A percentile compares a stretch with the other conserved stretches of the same genome.
Conservation (phyloP, 23 tunicate species). For the Trididemnum miniatum region DNA sequence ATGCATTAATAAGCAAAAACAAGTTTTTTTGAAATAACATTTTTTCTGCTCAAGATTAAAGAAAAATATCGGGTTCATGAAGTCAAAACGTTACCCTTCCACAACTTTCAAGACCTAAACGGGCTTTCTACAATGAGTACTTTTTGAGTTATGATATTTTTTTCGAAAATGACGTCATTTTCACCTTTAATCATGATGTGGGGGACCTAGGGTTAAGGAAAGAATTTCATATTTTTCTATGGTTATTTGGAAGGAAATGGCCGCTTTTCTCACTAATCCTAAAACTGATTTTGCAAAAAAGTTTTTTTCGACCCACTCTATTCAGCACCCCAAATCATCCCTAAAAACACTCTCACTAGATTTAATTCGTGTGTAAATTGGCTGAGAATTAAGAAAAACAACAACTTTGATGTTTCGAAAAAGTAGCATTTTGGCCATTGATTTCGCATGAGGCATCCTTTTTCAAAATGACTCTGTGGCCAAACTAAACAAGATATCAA, state of each 20-base stretch:
- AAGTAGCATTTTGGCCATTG: too few species aligned
- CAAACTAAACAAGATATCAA: too few species aligned
- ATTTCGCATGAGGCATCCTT: too few species aligned
- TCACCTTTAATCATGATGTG: conserved; percentile 3
- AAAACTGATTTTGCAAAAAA: not conserved
- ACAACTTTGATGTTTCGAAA: too few species aligned
- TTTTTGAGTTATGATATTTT: not conserved
- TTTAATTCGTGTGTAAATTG: too few species aligned
- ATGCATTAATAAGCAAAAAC: too few species aligned
- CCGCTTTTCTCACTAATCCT: not conserved
- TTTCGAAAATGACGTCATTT: conserved; percentile 16
- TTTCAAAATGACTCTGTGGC: too few species aligned
- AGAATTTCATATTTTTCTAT: not conserved
- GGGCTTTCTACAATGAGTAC: conserved; percentile 7
- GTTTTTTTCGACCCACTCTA: conserved; percentile 7
- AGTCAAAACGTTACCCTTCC: not conserved
- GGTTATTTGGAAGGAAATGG: conserved; percentile 1
- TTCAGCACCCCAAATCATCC: too few species aligned
- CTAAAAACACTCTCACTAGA: too few species aligned
- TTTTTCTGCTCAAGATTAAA: not conserved
- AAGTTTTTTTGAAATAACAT: not conserved
- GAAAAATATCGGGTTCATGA: not conserved
- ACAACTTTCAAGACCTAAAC: not conserved
- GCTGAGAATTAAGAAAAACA: too few species aligned
- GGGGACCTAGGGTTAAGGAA: not conserved